These are phyloP conservation scores for Thinocorus orbignyianus DNA, from an alignment of 2,113 vertebrate genomes.

Conservation along the genomic window DNA sequence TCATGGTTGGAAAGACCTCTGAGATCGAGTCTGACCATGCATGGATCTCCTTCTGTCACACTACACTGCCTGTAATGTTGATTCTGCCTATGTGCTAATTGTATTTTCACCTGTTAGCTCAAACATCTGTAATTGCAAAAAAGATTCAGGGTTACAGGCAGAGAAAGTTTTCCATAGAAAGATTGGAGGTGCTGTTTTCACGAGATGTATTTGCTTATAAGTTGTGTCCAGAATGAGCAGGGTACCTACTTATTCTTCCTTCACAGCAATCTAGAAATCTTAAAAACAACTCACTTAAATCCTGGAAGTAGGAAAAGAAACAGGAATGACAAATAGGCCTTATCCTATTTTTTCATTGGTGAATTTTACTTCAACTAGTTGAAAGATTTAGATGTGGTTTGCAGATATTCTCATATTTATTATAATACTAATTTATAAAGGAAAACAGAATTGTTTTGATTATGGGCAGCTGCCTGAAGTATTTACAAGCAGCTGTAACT, in stretches of 20 bases:
- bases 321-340: background rate
- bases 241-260: background rate
- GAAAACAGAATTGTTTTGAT: background rate
- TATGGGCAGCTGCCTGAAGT: slow-evolving; percentile 31
- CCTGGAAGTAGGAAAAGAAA: slow-evolving; percentile 15
- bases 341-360: background rate
- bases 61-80: background rate
- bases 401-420: background rate
- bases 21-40: too few relatives aligned
- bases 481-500: slow-evolving; percentile 57
- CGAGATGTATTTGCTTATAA: background rate
- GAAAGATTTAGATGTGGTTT: background rate
- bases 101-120: background rate
- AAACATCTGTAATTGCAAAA: background rate
- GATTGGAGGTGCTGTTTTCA: background rate
- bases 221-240: background rate
- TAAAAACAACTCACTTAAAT: background rate
- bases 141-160: background rate
- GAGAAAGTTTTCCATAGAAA: background rate
- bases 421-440: background rate
- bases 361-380: background rate
- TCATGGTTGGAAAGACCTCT: too few relatives aligned
- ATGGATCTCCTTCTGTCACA: background rate
- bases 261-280: background rate
- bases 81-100: background rate